Conservation (phyloP, 2,797 vertebrate species). For the Silurus aristotelis region DNA sequence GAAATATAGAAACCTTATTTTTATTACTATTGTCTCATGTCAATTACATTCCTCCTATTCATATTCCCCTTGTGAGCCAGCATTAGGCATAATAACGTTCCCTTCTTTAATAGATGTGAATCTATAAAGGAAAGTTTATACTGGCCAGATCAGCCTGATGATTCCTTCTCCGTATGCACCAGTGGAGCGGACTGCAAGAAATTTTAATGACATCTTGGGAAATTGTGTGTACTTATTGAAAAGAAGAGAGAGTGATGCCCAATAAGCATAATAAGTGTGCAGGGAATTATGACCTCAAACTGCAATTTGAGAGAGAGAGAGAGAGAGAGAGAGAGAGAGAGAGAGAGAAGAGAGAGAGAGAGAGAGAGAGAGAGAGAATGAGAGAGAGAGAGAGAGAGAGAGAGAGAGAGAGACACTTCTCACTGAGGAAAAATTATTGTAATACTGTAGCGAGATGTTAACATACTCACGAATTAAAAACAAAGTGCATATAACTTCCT, state of each 20-base stretch:
- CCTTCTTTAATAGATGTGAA: constrained; percentile 30
- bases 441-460: neutral
- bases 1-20: constrained; percentile 23
- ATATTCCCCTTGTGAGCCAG: constrained; percentile 9
- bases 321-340: neutral
- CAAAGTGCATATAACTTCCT: neutral
- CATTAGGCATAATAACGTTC: constrained; percentile 35
- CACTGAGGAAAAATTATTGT: neutral
- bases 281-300: constrained; percentile 16
- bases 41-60: constrained; percentile 21
- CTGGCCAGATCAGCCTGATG: constrained; percentile 12
- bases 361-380: no score
- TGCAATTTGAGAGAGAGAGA: neutral
- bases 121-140: constrained; percentile 37
- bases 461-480: neutral
- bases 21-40: constrained; percentile 36
- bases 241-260: constrained; percentile 11
- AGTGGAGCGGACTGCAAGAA: constrained; percentile 13
- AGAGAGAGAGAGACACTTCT: no score
- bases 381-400: neutral
- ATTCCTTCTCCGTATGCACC: constrained; percentile 27
- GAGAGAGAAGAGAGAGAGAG: no score
- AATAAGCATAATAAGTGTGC: constrained; percentile 15
- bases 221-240: constrained; percentile 9
- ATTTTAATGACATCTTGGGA: constrained; percentile 31